A percentile compares a stretch with the other conserved stretches of the same genome.
phyloP scores from a whole-genome alignment of 2,113 vertebrate species.

The Pachypanchax playfairii region DNA sequence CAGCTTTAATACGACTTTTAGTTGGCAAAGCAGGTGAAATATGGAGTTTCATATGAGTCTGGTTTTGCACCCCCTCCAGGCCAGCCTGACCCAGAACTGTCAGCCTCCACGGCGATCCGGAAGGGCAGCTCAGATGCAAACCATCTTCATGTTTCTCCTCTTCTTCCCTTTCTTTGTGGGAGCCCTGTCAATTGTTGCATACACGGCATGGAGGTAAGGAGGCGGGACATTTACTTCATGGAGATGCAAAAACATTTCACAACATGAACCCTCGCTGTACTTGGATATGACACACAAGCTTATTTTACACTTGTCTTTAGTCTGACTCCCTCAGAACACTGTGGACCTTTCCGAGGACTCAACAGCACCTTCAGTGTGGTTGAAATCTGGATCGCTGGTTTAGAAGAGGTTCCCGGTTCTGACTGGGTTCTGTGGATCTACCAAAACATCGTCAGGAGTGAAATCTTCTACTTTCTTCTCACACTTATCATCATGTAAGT shows the following conservation, averaged over 20 bases:
- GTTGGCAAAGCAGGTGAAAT: not conserved
- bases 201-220: conserved; percentile 90
- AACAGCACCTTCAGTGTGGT: conserved; percentile 80
- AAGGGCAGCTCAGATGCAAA: conserved; percentile 92
- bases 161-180: conserved; percentile 92
- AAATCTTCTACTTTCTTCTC: conserved; percentile 90
- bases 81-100: conserved; percentile 91
- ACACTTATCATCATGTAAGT: conserved; percentile 86
- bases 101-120: conserved; percentile 88
- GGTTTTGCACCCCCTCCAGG: conserved; percentile 65
- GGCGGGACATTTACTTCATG: not conserved
- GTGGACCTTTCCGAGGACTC: conserved; percentile 90
- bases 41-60: not conserved
- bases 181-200: conserved; percentile 81
- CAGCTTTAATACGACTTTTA: not conserved
- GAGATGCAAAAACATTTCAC: not conserved
- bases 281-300: not conserved
- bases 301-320: conserved; percentile 62
- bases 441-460: conserved; percentile 83
- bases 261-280: too few species aligned
- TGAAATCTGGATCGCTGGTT: conserved; percentile 78
- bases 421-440: conserved; percentile 89
- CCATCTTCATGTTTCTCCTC: conserved; percentile 87
- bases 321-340: conserved; percentile 84
- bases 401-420: conserved; percentile 54